These are phyloP conservation scores for Zele albiditarsus DNA, from an alignment of 2,888 invertebrate genomes.

Conservation along the genomic window DNA sequence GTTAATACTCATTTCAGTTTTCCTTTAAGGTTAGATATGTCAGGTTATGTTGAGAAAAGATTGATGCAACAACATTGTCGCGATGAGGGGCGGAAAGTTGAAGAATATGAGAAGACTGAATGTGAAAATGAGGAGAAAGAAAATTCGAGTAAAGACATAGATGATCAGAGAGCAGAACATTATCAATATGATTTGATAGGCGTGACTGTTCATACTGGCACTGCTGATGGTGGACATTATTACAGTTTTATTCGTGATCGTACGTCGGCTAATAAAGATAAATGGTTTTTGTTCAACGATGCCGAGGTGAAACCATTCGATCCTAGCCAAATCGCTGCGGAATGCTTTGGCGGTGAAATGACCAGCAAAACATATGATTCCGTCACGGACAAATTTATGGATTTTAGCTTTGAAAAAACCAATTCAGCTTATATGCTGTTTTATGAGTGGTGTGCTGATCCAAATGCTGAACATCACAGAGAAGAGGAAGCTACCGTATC, in stretches of 20 bases:
- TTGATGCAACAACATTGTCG: conserved; percentile 92
- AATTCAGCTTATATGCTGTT: conserved; percentile 98
- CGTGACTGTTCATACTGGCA: conserved; percentile 98
- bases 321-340: conserved; percentile 93
- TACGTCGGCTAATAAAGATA: conserved; percentile 81
- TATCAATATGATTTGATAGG: conserved; percentile 91
- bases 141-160: conserved; percentile 52
- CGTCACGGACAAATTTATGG: conserved; percentile 97
- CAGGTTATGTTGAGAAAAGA: conserved; percentile 94
- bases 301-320: conserved; percentile 96
- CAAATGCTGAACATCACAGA: conserved; percentile 63
- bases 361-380: conserved; percentile 98
- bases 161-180: conserved; percentile 74
- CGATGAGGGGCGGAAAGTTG: conserved; percentile 73
- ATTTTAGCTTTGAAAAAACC: conserved; percentile 97
- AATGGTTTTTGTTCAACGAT: conserved; percentile 94
- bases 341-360: conserved; percentile 98
- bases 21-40: conserved; percentile 94
- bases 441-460: conserved; percentile 85
- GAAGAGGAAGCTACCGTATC: conserved; percentile 67
- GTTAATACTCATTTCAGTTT: conserved; percentile 98
- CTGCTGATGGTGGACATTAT: conserved; percentile 97
- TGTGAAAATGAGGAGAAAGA: conserved; percentile 43
- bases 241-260: conserved; percentile 96
- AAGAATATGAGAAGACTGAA: conserved; percentile 48